Percentiles rank a stretch among this genome's conserved stretches.
phyloP scores from a whole-genome alignment of 2,797 vertebrate species.

The Halcyon leucocephala region DNA sequence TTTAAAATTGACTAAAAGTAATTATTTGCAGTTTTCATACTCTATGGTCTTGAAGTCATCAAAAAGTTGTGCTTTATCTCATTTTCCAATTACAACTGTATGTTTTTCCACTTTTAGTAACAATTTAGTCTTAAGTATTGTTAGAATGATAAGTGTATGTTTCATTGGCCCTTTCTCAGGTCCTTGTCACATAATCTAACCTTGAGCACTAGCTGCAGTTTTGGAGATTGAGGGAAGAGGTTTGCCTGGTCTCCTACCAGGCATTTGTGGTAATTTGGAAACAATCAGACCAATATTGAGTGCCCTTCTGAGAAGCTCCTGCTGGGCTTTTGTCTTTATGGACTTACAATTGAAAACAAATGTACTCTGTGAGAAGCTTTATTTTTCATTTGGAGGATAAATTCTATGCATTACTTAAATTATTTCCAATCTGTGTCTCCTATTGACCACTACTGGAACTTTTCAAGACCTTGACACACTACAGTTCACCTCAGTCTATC shows the following conservation, averaged over 20 bases:
- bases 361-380: not conserved
- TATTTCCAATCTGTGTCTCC: not conserved
- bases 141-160: not conserved
- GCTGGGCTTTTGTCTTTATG: not conserved
- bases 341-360: not conserved
- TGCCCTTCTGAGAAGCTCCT: not conserved
- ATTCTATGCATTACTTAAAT: rapidly evolving
- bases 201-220: not conserved
- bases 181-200: not conserved
- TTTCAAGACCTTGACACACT: not conserved
- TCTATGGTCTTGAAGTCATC: not conserved
- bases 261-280: not conserved
- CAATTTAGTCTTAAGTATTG: not conserved
- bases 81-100: not conserved
- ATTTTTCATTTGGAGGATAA: not conserved
- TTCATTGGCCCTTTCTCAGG: not conserved
- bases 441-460: not conserved
- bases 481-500: not conserved
- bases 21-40: not conserved
- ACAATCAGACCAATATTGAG: not conserved
- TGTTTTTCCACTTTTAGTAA: not conserved
- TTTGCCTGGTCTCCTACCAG: not conserved
- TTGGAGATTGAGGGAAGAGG: not conserved
- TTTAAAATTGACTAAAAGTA: not conserved
- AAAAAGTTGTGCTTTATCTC: not conserved